These are phyloP conservation scores for Parasteatoda lunata DNA, from an alignment of 2,888 invertebrate species.

Conservation along the genomic window DNA sequence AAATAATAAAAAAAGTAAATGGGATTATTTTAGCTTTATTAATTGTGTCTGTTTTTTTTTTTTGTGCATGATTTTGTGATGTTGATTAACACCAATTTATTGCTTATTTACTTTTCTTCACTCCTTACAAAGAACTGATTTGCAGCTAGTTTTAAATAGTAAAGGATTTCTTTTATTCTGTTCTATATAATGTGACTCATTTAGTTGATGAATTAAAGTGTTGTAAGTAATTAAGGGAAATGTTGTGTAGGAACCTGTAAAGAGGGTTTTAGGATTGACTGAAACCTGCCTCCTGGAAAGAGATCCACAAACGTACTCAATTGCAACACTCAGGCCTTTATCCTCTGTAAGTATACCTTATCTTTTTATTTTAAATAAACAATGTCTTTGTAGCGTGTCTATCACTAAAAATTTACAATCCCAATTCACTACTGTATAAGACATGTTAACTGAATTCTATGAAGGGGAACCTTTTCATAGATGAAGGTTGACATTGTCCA, in stretches of 20 bases:
- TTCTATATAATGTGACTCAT: background rate
- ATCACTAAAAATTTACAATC: too few species aligned
- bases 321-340: constrained; percentile 84
- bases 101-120: too few species aligned
- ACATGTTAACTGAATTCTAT: too few species aligned
- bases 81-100: too few species aligned
- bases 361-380: background rate
- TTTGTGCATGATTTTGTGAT: too few species aligned
- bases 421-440: too few species aligned
- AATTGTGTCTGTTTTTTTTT: too few species aligned
- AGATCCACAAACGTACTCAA: constrained; percentile 96
- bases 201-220: background rate
- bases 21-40: too few species aligned
- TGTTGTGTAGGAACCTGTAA: constrained; percentile 81
- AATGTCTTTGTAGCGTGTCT: background rate
- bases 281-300: constrained; percentile 96
- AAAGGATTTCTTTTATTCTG: background rate
- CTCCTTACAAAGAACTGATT: background rate
- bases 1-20: too few species aligned
- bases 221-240: too few species aligned
- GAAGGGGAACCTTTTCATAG: too few species aligned
- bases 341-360: constrained; percentile 75
- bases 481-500: background rate
- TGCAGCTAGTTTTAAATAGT: background rate
- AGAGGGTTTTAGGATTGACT: constrained; percentile 92